Conservation (phyloP, 1,140 invertebrate species). For the Drosophila melanica region DNA sequence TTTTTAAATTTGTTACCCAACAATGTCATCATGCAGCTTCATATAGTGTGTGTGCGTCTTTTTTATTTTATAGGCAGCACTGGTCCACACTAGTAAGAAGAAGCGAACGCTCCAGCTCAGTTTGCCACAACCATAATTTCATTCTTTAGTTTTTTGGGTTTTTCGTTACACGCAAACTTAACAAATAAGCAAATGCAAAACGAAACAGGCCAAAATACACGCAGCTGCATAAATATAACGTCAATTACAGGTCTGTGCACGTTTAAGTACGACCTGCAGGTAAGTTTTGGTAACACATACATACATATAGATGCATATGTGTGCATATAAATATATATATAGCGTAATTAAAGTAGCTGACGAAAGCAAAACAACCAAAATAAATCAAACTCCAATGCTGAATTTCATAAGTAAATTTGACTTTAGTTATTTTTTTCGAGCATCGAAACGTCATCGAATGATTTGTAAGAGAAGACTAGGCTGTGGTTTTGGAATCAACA, state of each 20-base stretch:
- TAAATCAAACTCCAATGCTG: neutral
- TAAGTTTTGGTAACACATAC: slow-evolving; percentile 23
- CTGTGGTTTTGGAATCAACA: slow-evolving; percentile 29
- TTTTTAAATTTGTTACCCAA: no score
- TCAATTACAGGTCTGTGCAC: slow-evolving; percentile 60
- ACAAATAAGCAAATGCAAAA: slow-evolving; percentile 27
- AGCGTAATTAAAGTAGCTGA: slow-evolving; percentile 19
- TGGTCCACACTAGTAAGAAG: slow-evolving; percentile 53
- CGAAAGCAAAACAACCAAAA: slow-evolving; percentile 41
- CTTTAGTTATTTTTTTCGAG: neutral
- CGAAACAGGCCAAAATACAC: slow-evolving; percentile 10
- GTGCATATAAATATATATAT: neutral
- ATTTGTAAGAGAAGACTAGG: slow-evolving; percentile 1
- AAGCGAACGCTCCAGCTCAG: slow-evolving; percentile 48
- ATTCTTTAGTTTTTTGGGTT: slow-evolving; percentile 81
- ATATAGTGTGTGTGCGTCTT: slow-evolving; percentile 6
- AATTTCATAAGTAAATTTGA: neutral
- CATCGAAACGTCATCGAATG: neutral
- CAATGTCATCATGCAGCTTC: neutral
- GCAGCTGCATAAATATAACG: slow-evolving; percentile 27
- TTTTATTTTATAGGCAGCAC: slow-evolving; percentile 35
- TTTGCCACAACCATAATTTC: slow-evolving; percentile 75
- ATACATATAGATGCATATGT: neutral
- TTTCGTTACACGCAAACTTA: slow-evolving; percentile 41
- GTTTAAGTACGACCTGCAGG: slow-evolving; percentile 20